Base-by-base conservation (phyloP, 2,888 invertebrate species). In the Tryphoninae sp. region DNA sequence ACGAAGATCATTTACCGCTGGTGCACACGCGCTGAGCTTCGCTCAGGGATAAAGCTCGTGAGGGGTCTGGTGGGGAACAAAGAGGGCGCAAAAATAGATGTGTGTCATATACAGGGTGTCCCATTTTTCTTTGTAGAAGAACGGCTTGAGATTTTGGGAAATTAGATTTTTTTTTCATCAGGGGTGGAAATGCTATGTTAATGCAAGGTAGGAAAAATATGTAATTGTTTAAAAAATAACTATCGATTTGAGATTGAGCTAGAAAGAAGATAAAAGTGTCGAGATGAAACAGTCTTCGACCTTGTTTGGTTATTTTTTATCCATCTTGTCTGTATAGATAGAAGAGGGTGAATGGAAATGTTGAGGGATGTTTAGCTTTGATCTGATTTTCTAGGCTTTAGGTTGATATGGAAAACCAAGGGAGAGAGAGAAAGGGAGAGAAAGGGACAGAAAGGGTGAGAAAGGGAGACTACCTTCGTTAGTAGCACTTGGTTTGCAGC, bases 1-100 rank as follows among this genome's bases (percentile, higher is more conserved):
- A 61, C 65, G 45, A 80, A 75, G 71, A 76, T 80, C 53, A 76
- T 77, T 62, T 75, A 65, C 71, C 59, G 59, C 40, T 42, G 23
- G 19, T 75, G 53, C 69, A 55, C 64, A 64, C 58, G 45, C 26
- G 55, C 72, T 33, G 71, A 45, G 26, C 49, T 51, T 33, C 13
- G n/a, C 33, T 68, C 19, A n/a, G 68, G 16, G 59, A n/a, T 16
- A 19, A 58, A 45, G 33, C 64, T 62, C 9, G 42, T 26, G 40
- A 62, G 33, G 16, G 23, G 11, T 2, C 2, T 23, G 16, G 62
- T 9, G 26, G 67, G 22, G 73, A 68, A 55, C 13, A 67, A 23
- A 45, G 26, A 2, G 16, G 3, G 8, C 22, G 33, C 8, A 40
- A 49, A 22, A 22, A 26, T 40, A 4, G 19, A n/a, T 33, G n/a